These are phyloP conservation scores for Xenopus borealis DNA, from an alignment of 2,113 vertebrate species.

Conservation along the genomic window DNA sequence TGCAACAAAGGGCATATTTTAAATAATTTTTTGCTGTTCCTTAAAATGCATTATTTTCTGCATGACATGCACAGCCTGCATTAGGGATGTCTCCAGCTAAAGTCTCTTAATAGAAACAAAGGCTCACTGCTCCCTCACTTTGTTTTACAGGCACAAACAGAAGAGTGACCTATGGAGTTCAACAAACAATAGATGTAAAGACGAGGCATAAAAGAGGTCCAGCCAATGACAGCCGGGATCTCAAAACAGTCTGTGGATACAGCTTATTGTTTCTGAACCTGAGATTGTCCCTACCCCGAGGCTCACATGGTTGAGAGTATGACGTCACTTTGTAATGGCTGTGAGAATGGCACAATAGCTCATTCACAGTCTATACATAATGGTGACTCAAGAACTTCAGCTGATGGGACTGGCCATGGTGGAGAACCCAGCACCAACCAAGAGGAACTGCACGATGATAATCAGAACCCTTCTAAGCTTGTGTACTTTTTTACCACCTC, in stretches of 20 bases:
- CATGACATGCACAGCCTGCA: too few species aligned
- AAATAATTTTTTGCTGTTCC: too few species aligned
- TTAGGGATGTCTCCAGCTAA: too few species aligned
- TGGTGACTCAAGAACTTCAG: conserved; percentile 61
- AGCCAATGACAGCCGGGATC: conserved; percentile 52
- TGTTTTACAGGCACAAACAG: conserved; percentile 65
- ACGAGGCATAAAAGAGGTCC: conserved; percentile 46
- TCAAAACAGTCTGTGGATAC: conserved; percentile 44
- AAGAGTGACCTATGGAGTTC: conserved; percentile 60
- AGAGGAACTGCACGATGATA: conserved; percentile 63
- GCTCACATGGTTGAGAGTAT: conserved; percentile 57
- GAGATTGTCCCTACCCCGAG: conserved; percentile 44
- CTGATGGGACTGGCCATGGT: conserved; percentile 58
- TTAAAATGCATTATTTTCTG: too few species aligned
- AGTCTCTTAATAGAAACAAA: conserved; percentile 7
- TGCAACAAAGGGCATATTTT: too few species aligned
- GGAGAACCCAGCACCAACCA: conserved; percentile 56
- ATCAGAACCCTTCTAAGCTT: conserved; percentile 74
- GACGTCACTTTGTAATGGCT: conserved; percentile 63
- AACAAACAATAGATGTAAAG: conserved; percentile 56
- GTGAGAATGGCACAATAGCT: conserved; percentile 51
- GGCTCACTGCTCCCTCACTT: conserved; percentile 49
- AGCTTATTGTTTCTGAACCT: conserved; percentile 55
- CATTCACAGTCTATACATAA: conserved; percentile 56
- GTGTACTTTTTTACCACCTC: conserved; percentile 79